Percentiles rank a stretch among this genome's conserved stretches.
Conservation (phyloP, 2,888 invertebrate species). For the Chrysolina americana region DNA sequence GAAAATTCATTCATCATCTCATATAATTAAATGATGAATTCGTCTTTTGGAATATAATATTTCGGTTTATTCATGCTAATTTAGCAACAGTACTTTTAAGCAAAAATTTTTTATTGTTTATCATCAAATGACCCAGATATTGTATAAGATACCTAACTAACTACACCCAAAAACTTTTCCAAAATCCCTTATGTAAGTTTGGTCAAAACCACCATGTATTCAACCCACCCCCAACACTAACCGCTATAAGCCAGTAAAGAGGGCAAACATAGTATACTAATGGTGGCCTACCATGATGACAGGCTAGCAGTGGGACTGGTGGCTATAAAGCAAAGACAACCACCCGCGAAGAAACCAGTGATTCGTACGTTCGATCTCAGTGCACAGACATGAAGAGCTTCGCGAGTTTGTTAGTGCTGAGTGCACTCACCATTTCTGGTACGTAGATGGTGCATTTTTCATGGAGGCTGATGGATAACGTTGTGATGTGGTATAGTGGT, state of each 20-base stretch:
- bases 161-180: no score
- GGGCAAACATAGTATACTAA: neutral
- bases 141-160: no score
- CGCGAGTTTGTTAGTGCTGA: constrained; percentile 68
- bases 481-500: constrained; percentile 28
- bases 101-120: no score
- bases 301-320: constrained; percentile 49
- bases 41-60: no score
- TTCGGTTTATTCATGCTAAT: no score
- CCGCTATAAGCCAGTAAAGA: neutral
- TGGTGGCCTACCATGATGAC: constrained; percentile 3
- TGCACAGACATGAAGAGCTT: constrained; percentile 66
- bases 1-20: no score
- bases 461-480: constrained; percentile 30
- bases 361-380: constrained; percentile 59
- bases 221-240: neutral
- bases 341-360: constrained; percentile 62
- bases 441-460: constrained; percentile 60
- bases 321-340: constrained; percentile 64
- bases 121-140: no score
- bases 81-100: no score
- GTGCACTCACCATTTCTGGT: constrained; percentile 68
- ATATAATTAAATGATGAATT: no score
- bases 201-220: no score
- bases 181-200: no score